Evolutionary conservation across 2,797 vertebrate genomes (phyloP).

Genomic region (Triplophysa bombifrons): DNA sequence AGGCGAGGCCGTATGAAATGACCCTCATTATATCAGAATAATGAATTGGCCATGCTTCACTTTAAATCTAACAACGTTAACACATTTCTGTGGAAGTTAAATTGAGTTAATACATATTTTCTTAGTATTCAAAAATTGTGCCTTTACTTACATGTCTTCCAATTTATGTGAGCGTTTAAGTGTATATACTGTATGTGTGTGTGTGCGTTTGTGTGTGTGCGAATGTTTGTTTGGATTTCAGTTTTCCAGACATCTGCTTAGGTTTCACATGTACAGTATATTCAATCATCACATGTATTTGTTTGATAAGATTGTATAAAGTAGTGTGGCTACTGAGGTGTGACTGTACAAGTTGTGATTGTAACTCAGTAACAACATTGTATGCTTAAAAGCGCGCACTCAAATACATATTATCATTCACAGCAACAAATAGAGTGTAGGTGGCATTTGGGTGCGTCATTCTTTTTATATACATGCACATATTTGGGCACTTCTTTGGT

Average conservation of each 20-base stretch:
- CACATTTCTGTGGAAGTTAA: neutral
- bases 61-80: neutral
- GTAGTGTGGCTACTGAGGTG: neutral
- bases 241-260: too few relatives aligned
- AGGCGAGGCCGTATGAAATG: too few relatives aligned
- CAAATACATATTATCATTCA: too few relatives aligned
- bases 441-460: too few relatives aligned
- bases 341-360: neutral
- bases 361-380: neutral
- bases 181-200: neutral
- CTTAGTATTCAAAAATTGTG: too few relatives aligned
- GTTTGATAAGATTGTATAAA: conserved; percentile 22
- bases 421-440: too few relatives aligned
- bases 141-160: too few relatives aligned
- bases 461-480: neutral
- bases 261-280: neutral
- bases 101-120: neutral
- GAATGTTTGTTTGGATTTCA: too few relatives aligned
- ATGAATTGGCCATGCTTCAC: too few relatives aligned
- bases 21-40: too few relatives aligned
- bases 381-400: neutral
- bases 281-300: conserved; percentile 10
- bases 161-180: neutral
- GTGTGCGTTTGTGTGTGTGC: too few relatives aligned
- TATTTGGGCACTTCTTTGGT: conserved; percentile 41